Evolutionary conservation across 2,113 vertebrate species (phyloP).

Genomic region (Lethenteron camtschaticum): DNA sequence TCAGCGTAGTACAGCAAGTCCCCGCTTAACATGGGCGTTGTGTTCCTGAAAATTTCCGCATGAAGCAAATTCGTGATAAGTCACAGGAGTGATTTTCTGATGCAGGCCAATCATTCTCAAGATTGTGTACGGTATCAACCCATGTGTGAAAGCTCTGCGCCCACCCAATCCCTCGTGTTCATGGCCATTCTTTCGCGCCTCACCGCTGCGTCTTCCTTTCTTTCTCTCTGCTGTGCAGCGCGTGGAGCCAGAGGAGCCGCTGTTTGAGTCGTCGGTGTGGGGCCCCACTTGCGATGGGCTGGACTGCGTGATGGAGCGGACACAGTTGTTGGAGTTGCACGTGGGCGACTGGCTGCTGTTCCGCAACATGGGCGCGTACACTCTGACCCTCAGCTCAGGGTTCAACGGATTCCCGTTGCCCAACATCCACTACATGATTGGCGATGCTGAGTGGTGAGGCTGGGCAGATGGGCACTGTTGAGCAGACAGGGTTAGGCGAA

Average conservation of each 20-base stretch:
- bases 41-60: too few relatives aligned
- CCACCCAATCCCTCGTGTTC: too few relatives aligned
- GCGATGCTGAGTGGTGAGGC: neutral
- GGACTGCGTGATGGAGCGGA: slow-evolving; percentile 18
- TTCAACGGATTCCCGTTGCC: neutral
- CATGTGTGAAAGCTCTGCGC: too few relatives aligned
- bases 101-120: too few relatives aligned
- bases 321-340: slow-evolving; percentile 53
- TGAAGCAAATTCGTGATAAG: too few relatives aligned
- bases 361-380: slow-evolving; percentile 4
- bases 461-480: neutral
- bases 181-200: too few relatives aligned
- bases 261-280: neutral
- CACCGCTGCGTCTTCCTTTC: too few relatives aligned
- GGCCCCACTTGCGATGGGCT: neutral
- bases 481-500: too few relatives aligned
- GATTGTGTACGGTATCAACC: too few relatives aligned
- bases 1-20: too few relatives aligned
- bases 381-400: neutral
- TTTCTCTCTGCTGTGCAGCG: neutral
- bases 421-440: neutral
- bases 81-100: too few relatives aligned
- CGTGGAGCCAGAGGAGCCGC: neutral
- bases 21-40: too few relatives aligned
- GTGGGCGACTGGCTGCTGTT: slow-evolving; percentile 17